Evolutionary conservation across 2,888 invertebrate species (phyloP), one percentile per base, ranked within the genome.

Genomic region (Coleophora flavipennella): DNA sequence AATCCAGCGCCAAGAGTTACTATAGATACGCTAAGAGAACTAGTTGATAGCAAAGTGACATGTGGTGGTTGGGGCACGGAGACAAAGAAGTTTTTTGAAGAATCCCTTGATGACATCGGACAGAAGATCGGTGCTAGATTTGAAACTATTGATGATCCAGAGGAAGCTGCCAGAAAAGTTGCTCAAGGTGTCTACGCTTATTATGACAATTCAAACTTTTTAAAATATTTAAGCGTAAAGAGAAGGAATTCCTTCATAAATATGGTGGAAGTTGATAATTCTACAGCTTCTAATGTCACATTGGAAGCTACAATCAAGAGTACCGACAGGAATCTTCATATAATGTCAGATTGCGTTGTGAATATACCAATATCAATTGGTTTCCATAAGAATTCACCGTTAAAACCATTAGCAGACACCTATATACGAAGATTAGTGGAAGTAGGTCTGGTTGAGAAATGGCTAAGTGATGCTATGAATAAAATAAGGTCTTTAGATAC

Each of bases 301-400:
- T 53, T 63, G 3, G 53, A 56, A n/a, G 33, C 48, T 1, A 14
- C 36, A 0, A 29, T 14, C 8, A 44, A 43, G 38, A 43, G 40
- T 13, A 47, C 47, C 0, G 80, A 86, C 38, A 76, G 87, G 42
- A 87, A 87, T 62, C 69, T 95, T 39, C 94, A 95, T 54, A 91
- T 95, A 8, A 95, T 95, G 94, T 79, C 85, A 2, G 91, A 93
- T 46, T 95, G 95, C 63, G 88, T 91, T 0, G 89, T 94, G 4
- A 89, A 90, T 49, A 92, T 93, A 87, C 94, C 94, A 0, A 88
- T 94, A 38, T 92, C 93, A 0, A 81, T 95, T 44, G 94, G 93
- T 0, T 86, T 94, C 53, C 92, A 92, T 56, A 94, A 91, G 57
- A 93, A 94, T 66, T 93, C 94, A 0, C 92, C 93, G 0, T 65